Percentiles rank a stretch among this genome's conserved stretches.
phyloP scores from a whole-genome alignment of 2,888 invertebrate genomes.

The Xestia sexstrigata region DNA sequence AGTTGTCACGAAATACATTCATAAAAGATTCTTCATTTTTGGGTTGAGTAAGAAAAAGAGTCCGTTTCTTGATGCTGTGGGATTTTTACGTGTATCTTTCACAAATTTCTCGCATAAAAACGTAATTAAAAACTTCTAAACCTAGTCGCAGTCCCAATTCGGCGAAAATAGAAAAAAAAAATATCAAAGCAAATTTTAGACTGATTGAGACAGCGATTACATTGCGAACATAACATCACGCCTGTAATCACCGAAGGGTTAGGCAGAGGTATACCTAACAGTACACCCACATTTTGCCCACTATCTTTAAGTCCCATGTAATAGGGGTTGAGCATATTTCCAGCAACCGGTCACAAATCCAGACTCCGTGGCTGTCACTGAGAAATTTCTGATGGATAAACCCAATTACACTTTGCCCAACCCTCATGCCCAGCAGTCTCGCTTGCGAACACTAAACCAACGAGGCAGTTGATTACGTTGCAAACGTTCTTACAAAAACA shows the following conservation, averaged over 20 bases:
- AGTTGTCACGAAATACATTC: constrained; percentile 29
- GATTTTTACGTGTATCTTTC: background rate
- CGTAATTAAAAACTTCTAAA: background rate
- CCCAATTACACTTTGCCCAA: no score
- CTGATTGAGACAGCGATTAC: background rate
- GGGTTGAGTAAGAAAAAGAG: background rate
- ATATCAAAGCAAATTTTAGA: background rate
- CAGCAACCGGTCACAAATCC: no score
- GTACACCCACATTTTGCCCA: no score
- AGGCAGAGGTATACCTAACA: no score
- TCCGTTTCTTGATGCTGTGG: background rate
- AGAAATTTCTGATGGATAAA: no score
- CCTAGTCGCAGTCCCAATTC: background rate
- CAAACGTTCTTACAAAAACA: background rate
- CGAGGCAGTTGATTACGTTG: no score
- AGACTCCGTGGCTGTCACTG: no score
- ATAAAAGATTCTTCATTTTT: constrained; percentile 9
- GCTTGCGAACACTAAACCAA: no score
- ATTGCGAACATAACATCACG: background rate
- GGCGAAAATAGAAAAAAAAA: background rate
- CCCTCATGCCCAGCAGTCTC: no score
- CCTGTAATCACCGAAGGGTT: no score
- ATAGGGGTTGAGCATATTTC: no score
- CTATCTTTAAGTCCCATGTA: no score
- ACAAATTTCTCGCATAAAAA: background rate